Conservation (phyloP, 2,113 vertebrate genomes). For the Hippocampus zosterae region DNA sequence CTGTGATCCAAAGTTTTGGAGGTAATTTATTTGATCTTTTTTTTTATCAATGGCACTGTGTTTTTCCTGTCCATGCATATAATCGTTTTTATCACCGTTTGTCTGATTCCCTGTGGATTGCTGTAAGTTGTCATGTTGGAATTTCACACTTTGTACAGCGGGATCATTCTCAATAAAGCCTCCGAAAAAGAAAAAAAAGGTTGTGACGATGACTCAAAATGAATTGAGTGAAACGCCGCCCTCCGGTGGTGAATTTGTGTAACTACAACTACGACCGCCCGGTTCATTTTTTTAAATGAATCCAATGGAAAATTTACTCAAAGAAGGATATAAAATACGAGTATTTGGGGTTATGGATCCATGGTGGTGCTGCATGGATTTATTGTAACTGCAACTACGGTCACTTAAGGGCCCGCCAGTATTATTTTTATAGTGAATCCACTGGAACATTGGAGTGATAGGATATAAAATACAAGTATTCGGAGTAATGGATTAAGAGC, state of each 20-base stretch:
- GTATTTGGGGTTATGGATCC: too few relatives aligned
- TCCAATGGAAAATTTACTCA: too few relatives aligned
- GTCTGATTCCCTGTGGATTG: neutral
- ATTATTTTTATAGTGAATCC: too few relatives aligned
- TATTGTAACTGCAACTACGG: too few relatives aligned
- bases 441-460: too few relatives aligned
- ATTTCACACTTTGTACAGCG: conserved; percentile 9
- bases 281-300: too few relatives aligned
- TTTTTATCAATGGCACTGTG: neutral
- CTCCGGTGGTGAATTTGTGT: neutral
- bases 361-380: too few relatives aligned
- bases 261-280: neutral
- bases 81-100: conserved; percentile 36
- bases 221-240: neutral
- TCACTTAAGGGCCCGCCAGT: too few relatives aligned
- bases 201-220: too few relatives aligned
- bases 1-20: conserved; percentile 34
- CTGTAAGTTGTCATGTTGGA: conserved; percentile 2
- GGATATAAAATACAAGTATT: too few relatives aligned
- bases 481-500: too few relatives aligned
- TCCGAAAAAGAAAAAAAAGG: neutral
- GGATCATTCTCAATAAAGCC: conserved; percentile 1
- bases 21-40: conserved; percentile 11
- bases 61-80: conserved; percentile 16
- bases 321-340: too few relatives aligned